These are phyloP conservation scores for Alca torda DNA, from an alignment of 2,797 vertebrate species.

Conservation along the genomic window DNA sequence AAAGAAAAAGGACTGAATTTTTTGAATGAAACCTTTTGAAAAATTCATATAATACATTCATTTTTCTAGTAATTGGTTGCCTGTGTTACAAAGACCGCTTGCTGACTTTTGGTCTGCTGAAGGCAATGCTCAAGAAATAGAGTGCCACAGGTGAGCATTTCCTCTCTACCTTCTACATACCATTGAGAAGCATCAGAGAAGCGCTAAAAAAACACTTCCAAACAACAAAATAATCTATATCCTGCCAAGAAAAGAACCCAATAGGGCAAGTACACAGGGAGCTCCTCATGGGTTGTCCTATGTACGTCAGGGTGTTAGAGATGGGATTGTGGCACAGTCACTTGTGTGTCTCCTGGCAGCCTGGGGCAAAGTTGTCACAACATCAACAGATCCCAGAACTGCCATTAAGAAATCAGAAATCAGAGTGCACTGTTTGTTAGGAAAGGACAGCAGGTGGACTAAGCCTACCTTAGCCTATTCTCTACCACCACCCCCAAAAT, in stretches of 20 bases:
- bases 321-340: too few species aligned
- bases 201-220: background rate
- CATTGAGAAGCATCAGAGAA: background rate
- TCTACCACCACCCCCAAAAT: background rate
- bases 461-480: background rate
- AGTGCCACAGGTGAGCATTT: background rate
- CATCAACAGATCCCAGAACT: background rate
- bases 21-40: background rate
- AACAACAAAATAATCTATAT: background rate
- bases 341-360: background rate
- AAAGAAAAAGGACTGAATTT: background rate
- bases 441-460: background rate
- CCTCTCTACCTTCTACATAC: background rate
- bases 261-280: background rate
- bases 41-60: background rate
- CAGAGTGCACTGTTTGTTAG: background rate
- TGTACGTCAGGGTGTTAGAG: fast-evolving
- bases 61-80: background rate
- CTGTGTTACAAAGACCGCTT: background rate
- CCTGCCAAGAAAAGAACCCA: background rate
- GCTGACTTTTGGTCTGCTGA: background rate
- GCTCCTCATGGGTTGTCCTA: background rate
- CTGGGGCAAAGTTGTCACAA: background rate
- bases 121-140: background rate
- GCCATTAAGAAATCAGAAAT: background rate